Conservation (phyloP, 2,888 invertebrate genomes). For the Callinectes sapidus region DNA sequence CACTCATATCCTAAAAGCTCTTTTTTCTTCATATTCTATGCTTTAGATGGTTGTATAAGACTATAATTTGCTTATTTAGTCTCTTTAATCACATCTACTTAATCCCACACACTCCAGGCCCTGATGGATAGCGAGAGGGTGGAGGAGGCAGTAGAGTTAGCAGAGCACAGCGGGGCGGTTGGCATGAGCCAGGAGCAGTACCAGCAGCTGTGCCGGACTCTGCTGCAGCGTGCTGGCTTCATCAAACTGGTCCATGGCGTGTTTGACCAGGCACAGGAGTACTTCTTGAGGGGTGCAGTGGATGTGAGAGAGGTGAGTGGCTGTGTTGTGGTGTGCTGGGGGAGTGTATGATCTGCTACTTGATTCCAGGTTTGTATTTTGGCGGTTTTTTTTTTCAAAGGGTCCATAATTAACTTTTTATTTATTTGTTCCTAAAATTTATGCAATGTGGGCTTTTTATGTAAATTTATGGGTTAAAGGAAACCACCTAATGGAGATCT, state of each 20-base stretch:
- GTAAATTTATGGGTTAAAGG: too few species aligned
- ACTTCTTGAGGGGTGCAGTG: conserved; percentile 66
- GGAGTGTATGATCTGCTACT: neutral
- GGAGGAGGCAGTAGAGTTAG: conserved; percentile 78
- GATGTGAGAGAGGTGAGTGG: conserved; percentile 69
- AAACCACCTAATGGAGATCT: too few species aligned
- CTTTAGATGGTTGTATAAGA: too few species aligned
- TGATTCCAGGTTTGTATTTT: neutral
- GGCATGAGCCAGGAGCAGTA: conserved; percentile 71
- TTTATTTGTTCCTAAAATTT: too few species aligned
- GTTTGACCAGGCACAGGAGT: conserved; percentile 69
- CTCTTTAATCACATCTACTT: neutral
- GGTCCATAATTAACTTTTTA: neutral
- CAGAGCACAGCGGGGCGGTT: conserved; percentile 75
- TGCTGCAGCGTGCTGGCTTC: conserved; percentile 71
- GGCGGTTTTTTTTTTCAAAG: neutral
- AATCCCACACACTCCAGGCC: conserved; percentile 36
- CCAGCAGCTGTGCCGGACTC: conserved; percentile 60
- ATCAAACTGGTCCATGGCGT: conserved; percentile 67
- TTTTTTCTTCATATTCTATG: too few species aligned
- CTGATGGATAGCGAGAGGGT: conserved; percentile 75
- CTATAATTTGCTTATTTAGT: too few species aligned
- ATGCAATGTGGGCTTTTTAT: too few species aligned
- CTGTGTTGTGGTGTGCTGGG: neutral
- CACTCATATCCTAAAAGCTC: neutral